phyloP scores from a whole-genome alignment of 2,113 vertebrate species.

The Thamnaconus septentrionalis region DNA sequence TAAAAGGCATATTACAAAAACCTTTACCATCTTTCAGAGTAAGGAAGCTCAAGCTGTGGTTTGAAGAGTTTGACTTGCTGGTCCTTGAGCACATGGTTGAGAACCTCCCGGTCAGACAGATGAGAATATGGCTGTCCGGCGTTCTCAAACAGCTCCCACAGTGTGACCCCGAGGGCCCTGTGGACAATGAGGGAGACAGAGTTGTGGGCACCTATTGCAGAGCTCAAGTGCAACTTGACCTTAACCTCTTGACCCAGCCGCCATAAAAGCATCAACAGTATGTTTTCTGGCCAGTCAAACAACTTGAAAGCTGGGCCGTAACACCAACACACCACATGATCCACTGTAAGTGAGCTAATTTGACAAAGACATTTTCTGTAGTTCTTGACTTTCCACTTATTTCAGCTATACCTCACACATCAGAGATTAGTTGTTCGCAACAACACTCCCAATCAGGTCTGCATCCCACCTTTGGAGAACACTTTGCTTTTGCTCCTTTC shows the following conservation, averaged over 20 bases:
- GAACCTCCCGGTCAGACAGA: slow-evolving; percentile 89
- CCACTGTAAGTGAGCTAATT: neutral
- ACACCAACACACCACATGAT: neutral
- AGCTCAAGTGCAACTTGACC: slow-evolving; percentile 6
- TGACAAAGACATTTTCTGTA: too few relatives aligned
- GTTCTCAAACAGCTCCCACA: slow-evolving; percentile 94
- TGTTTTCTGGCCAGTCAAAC: neutral
- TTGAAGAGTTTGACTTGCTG: slow-evolving; percentile 88
- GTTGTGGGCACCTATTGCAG: neutral
- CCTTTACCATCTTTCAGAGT: slow-evolving; percentile 92
- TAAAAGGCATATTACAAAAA: too few relatives aligned
- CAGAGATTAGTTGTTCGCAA: too few relatives aligned
- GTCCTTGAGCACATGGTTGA: slow-evolving; percentile 91
- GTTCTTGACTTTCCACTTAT: too few relatives aligned
- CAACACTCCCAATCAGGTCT: too few relatives aligned
- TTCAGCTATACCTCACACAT: too few relatives aligned
- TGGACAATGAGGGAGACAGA: slow-evolving; percentile 10
- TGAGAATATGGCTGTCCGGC: slow-evolving; percentile 85
- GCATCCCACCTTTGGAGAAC: too few relatives aligned
- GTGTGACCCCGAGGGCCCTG: slow-evolving; percentile 91
- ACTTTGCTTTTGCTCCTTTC: too few relatives aligned
- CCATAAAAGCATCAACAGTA: neutral
- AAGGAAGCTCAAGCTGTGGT: slow-evolving; percentile 88
- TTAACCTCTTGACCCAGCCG: slow-evolving; percentile 1
- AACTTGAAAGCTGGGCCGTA: neutral